Base-by-base conservation (phyloP, 2,113 vertebrate genomes). In the Amphiprion percula region DNA sequence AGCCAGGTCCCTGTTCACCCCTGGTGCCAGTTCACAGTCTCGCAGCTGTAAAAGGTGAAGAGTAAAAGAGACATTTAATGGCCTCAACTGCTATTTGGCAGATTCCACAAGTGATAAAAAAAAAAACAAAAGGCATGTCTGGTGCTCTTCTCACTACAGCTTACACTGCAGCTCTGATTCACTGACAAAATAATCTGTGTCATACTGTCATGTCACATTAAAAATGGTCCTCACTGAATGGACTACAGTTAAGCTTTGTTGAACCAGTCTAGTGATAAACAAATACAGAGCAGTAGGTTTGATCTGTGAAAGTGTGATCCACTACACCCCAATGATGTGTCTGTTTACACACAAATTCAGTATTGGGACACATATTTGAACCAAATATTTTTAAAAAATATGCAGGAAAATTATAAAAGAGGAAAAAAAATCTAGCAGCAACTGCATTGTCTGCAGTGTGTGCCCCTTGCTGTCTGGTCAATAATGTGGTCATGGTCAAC, bases 1-100 rank as follows among this genome's bases (percentile, higher is more conserved):
- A 0, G 95, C 96, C 84, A 98, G 91, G 75, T 98, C 97, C 21
- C 96, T 91, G 88, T 98, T 97, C 80, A 98, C 97, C 0, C 95
- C 96, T 0, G 97, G 97, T 61, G 96, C 97, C 90, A 98, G 92
- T 61, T 98, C 97, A 61, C 97, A 98, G 67, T 98, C 97, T 19
- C 97, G 93, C 56, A 98, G 94, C 97, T 98, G 82, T 68, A 30
- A 56, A 37, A 16, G 26, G 17, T 1, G 24, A 16, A 76, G n/a
- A 24, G 49, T 23, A 72, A 66, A 80, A 68, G 12, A 9, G 2
- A 60, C 8, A 11, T 55, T 72, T 59, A 39, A 44, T 17, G 12
- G 23, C 58, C 24, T 50, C 55, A 10, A 2, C 10, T 67, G 24
- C 26, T 14, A 37, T 65, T 56, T 8, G 11, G 46, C 47, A 17